Percentiles rank a stretch among this genome's conserved stretches.
Conservation (phyloP, 2,888 invertebrate genomes). For the Gastracanthus pulcherrimus region DNA sequence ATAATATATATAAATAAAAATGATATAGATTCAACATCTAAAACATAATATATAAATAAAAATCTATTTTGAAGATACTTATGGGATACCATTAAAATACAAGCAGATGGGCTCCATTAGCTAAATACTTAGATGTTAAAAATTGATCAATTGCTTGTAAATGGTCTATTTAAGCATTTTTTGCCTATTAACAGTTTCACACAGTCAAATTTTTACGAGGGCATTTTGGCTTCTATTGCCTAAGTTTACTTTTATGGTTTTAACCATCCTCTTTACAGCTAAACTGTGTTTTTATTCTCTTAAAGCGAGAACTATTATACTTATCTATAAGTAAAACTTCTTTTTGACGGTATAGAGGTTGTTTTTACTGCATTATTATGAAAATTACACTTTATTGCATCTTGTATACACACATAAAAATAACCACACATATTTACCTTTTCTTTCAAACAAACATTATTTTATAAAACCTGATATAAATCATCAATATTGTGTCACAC, state of each 20-base stretch:
- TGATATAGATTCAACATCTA: too few relatives aligned
- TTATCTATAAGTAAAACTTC: neutral
- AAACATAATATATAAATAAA: too few relatives aligned
- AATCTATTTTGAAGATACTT: too few relatives aligned
- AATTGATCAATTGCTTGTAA: too few relatives aligned
- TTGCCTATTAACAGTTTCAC: neutral
- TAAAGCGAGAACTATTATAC: slow-evolving; percentile 10
- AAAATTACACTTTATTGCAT: neutral
- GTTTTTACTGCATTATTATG: too few relatives aligned
- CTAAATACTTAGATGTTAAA: too few relatives aligned
- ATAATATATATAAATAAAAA: too few relatives aligned
- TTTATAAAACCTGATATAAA: neutral
- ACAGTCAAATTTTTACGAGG: neutral
- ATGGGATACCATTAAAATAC: too few relatives aligned
- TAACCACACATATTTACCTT: neutral
- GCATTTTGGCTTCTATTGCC: neutral
- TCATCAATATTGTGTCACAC: neutral
- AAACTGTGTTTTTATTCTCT: slow-evolving; percentile 1
- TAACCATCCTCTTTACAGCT: slow-evolving; percentile 18
- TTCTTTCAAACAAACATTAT: neutral
- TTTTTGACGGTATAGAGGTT: neutral
- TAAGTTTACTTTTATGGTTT: neutral
- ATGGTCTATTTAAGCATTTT: neutral
- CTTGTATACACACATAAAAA: neutral
- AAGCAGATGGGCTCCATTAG: too few relatives aligned